Percentiles rank a stretch among this genome's conserved stretches.
These are phyloP conservation scores for Metridium senile DNA, from an alignment of 92 coral and sea anemone genomes.

Conservation along the genomic window DNA sequence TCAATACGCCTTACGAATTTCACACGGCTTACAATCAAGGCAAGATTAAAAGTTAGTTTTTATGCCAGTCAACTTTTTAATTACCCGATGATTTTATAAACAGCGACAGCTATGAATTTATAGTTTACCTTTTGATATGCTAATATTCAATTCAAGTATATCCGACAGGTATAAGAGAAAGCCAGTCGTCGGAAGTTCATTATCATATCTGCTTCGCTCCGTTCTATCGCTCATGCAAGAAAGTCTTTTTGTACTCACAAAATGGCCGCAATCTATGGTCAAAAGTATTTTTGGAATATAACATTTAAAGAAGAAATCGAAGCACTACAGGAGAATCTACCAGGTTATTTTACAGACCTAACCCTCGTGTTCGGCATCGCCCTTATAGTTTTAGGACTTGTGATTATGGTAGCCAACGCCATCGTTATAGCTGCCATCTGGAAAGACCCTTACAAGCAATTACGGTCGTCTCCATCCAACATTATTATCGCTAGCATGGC, in stretches of 20 bases:
- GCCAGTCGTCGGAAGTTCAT: no score
- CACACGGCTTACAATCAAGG: no score
- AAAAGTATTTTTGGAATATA: slow-evolving; percentile 6
- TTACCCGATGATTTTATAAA: no score
- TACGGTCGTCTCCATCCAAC: slow-evolving; percentile 35
- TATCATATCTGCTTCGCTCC: no score
- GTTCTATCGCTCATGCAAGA: no score
- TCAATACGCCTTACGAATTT: no score
- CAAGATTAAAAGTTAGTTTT: background rate
- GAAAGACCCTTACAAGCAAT: slow-evolving; percentile 41
- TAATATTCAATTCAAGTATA: background rate
- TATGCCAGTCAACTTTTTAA: background rate
- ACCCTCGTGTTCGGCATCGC: slow-evolving; percentile 6
- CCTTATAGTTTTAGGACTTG: slow-evolving; percentile 11
- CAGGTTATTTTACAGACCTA: slow-evolving; percentile 1
- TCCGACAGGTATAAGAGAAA: background rate
- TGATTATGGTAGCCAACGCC: slow-evolving; percentile 22
- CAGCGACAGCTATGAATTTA: background rate
- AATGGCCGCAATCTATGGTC: background rate
- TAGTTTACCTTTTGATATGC: background rate
- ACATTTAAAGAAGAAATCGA: background rate
- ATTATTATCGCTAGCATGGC: slow-evolving; percentile 41
- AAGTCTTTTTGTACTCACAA: no score
- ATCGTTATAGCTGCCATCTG: slow-evolving; percentile 29
- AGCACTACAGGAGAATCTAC: background rate